Base-by-base conservation (phyloP, 2,797 vertebrate genomes). In the Gallirallus australis region DNA sequence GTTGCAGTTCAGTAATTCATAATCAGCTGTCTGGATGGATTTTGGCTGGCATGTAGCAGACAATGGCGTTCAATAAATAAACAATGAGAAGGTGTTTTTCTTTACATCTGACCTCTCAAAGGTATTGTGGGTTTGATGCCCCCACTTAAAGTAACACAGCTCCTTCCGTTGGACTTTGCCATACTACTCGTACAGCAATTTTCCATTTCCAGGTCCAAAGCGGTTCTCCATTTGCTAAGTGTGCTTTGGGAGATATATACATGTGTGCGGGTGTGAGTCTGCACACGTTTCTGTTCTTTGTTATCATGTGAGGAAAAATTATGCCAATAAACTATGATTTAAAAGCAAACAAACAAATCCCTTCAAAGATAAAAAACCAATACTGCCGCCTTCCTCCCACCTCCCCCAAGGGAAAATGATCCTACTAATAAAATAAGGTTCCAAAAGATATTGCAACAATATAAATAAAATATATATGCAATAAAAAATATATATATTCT, bases 1-100 rank as follows among this genome's bases (percentile, higher is more conserved):
- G 53, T 52, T 82, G 88, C 59, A 56, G 77, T 94, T 93, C 77
- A 45, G 3, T 31, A 71, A 39, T 37, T 75, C 53, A 16, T 75
- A 77, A 47, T 82, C 83, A 45, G 69, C 56, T 85, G 72, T 30
- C 83, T 83, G 50, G 17, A 33, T 92, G 86, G 66, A 57, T 91
- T 95, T 78, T 91, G 78, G 53, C 35, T 94, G 70, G 66, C 27
- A 15, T 18, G 33, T 91, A 95, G 88, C 42, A 89, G 50, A 45
- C 21, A 57, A 6, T 60, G 39, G 24, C 3, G 1, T 48, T 84
- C 61, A 11, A 2, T 70, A 79, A 82, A 80, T 47, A 78, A 89
- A 68, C 19, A 47, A 7, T 27, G 56, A 89, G 47, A 93, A 92
- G 31, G 31, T 12, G 47, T 77, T 83, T 82, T 79, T 95, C 56